Base-by-base conservation (phyloP, 2,888 invertebrate genomes). In the Phyllotreta striolata region DNA sequence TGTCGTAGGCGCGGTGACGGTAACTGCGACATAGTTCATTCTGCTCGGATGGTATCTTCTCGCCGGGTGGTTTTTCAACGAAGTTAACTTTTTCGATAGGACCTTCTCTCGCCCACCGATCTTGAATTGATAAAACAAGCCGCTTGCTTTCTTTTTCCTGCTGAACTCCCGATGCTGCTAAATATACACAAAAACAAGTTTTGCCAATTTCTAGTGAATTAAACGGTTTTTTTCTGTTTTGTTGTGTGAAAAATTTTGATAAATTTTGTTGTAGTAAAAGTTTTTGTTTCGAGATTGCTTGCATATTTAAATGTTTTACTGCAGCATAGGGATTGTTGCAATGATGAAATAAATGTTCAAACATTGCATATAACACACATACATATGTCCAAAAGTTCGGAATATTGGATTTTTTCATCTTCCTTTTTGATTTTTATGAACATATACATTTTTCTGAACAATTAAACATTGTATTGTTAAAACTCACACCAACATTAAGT, bases 11-110 rank as follows among this genome's bases (percentile, higher is more conserved):
- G 80, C 80, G 82, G 81, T 71, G 80, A 80, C 65, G 79, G 79
- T 76, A 81, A 77, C 80, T 81, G 81, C 79, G 73, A 80, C 81
- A 80, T 82, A 75, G 80, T 76, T 81, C 82, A 82, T 82, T 79
- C 80, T 81, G 72, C 69, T 56, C 44, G 57, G 67, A 34, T 67
- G 70, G 65, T 68, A 67, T 63, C 66, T 67, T 66, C 64, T 56
- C 66, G 65, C 61, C 64, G 68, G 57, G 64, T 59, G 55, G 64
- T 70, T 66, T 61, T 24, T 51, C 24, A 39, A 10, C 39, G 24
- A 47, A 35, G 41, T 55, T 39, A 41, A 52, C 44, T 51, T 44
- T 24, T 24, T 55, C 38, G 58, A 12, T 55, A 24, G 24, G 56
- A 38, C 37, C 49, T 52, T 9, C 41, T 40, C 38, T 54, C 52